Conservation (phyloP, 30 jellyfish, hydroid and myxozoan species). For the Phacellophora camtschatica region DNA sequence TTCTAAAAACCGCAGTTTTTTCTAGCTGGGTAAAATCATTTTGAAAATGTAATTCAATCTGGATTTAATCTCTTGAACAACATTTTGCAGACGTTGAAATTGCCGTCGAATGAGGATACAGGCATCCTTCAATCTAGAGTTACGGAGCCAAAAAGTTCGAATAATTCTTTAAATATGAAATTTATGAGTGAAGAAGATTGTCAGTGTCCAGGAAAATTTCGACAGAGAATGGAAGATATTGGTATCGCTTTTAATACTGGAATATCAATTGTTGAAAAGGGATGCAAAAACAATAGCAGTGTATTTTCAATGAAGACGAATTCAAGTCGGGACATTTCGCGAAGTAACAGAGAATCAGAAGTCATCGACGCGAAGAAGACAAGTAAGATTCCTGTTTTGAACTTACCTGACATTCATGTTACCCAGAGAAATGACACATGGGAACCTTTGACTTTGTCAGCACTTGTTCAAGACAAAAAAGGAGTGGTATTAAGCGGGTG, state of each 20-base stretch:
- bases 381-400: neutral
- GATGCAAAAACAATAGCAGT: neutral
- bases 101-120: neutral
- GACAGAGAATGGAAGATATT: conserved; percentile 41
- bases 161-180: neutral
- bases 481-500: neutral
- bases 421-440: neutral
- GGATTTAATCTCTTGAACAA: too few species aligned
- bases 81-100: neutral
- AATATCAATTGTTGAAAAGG: conserved; percentile 17
- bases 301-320: neutral
- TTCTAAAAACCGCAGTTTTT: too few species aligned
- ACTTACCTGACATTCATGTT: neutral
- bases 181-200: conserved; percentile 60
- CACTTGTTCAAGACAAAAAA: conserved; percentile 8
- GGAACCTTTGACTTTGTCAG: conserved; percentile 40
- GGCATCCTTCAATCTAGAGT: neutral
- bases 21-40: too few species aligned
- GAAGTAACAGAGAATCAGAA: neutral
- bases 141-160: neutral
- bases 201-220: conserved; percentile 31
- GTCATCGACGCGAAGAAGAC: neutral
- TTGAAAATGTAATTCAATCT: too few species aligned
- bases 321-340: neutral
- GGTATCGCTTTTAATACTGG: conserved; percentile 49